These are phyloP conservation scores for Plutomurus gul DNA, from an alignment of 1,140 invertebrate species.

Conservation along the genomic window DNA sequence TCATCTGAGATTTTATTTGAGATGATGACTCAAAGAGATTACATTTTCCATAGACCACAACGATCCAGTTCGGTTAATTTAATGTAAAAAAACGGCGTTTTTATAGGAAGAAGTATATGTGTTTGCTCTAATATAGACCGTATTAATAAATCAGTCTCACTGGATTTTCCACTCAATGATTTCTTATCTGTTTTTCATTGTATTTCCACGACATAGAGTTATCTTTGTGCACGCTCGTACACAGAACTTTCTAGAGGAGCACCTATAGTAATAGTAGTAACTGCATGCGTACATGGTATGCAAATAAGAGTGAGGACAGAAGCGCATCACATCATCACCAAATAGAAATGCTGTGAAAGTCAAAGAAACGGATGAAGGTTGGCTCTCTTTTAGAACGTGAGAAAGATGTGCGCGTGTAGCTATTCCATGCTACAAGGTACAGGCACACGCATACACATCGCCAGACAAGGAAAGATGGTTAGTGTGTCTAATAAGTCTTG, in stretches of 20 bases:
- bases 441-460: no score
- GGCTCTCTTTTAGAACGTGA: no score
- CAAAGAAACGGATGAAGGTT: background rate
- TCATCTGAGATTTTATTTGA: background rate
- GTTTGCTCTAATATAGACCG: background rate
- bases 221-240: no score
- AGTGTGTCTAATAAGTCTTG: no score
- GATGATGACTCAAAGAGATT: background rate
- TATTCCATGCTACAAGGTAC: no score
- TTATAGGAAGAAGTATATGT: no score
- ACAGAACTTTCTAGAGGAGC: no score
- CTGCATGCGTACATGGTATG: no score
- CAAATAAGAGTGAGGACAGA: background rate
- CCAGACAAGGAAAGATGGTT: no score
- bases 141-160: background rate
- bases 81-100: background rate
- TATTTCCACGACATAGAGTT: no score
- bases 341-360: background rate
- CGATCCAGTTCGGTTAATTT: background rate
- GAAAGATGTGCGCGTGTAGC: no score
- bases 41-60: background rate
- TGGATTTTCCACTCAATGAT: constrained; percentile 12
- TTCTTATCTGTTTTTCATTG: background rate
- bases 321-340: background rate
- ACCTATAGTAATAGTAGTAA: no score